phyloP scores from a whole-genome alignment of 2,888 invertebrate species.

The Tetranychus truncatus region DNA sequence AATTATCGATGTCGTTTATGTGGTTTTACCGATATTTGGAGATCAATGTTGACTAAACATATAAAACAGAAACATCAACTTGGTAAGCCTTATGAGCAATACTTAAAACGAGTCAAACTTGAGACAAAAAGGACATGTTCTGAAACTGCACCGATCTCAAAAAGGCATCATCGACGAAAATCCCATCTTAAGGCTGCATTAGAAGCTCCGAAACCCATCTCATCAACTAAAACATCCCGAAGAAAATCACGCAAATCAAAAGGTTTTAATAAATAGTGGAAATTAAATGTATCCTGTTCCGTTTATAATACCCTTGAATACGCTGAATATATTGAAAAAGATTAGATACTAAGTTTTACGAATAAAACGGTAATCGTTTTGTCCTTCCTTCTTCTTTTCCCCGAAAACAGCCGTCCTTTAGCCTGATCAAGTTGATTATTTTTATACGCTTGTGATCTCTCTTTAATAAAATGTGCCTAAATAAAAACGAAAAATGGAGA shows the following conservation, averaged over 20 bases:
- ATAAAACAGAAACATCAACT: not conserved
- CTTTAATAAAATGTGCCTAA: too few relatives aligned
- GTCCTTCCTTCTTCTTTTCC: too few relatives aligned
- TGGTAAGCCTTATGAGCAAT: not conserved
- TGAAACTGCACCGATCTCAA: not conserved
- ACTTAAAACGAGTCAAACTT: not conserved
- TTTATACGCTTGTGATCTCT: too few relatives aligned
- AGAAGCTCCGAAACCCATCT: not conserved
- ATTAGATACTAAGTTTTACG: too few relatives aligned
- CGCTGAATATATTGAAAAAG: too few relatives aligned
- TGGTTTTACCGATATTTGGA: not conserved
- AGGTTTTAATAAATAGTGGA: too few relatives aligned
- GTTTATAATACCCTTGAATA: too few relatives aligned
- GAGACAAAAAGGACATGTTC: not conserved
- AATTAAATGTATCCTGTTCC: too few relatives aligned
- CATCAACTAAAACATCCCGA: not conserved
- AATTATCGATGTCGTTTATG: not conserved
- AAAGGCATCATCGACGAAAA: not conserved
- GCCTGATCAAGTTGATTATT: too few relatives aligned
- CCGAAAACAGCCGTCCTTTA: too few relatives aligned
- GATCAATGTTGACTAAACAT: constrained; percentile 7
- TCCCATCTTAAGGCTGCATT: not conserved
- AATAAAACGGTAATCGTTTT: too few relatives aligned
- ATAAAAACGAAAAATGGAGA: too few relatives aligned
- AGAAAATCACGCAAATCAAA: not conserved